These are phyloP conservation scores for Antitype chi DNA, from an alignment of 2,888 invertebrate species.

Conservation along the genomic window DNA sequence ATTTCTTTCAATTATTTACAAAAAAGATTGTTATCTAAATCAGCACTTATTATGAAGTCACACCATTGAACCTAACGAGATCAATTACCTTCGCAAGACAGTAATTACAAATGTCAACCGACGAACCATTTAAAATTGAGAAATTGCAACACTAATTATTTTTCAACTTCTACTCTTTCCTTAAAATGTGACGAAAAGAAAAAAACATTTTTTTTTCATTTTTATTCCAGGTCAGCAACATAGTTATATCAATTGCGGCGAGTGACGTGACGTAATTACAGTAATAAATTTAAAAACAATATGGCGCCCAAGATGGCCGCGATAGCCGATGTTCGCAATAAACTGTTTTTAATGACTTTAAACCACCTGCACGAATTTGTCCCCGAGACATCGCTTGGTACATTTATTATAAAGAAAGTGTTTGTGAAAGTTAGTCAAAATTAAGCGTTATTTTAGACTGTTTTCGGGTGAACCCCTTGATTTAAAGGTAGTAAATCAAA, in stretches of 20 bases:
- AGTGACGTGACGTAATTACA: constrained; percentile 81
- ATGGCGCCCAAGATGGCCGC: constrained; percentile 81
- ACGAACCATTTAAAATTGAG: constrained; percentile 30
- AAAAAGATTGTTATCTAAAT: constrained; percentile 21
- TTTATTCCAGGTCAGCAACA: constrained; percentile 46
- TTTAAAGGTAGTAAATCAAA: constrained; percentile 46
- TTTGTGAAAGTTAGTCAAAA: constrained; percentile 43
- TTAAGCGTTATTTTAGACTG: constrained; percentile 17
- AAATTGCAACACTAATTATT: constrained; percentile 12
- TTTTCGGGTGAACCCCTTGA: constrained; percentile 40
- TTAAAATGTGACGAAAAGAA: constrained; percentile 40
- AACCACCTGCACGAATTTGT: constrained; percentile 82
- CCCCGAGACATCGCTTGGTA: constrained; percentile 63
- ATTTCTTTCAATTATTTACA: constrained; percentile 11
- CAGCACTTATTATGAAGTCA: constrained; percentile 10
- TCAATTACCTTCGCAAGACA: constrained; percentile 16
- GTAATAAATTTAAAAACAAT: constrained; percentile 86
- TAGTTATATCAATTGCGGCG: constrained; percentile 71
- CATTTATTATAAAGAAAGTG: constrained; percentile 55
- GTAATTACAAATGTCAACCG: constrained; percentile 32
- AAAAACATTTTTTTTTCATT: constrained; percentile 9
- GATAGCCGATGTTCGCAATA: constrained; percentile 81
- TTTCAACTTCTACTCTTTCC: constrained; percentile 9
- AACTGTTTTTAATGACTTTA: constrained; percentile 81
- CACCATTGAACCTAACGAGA: constrained; percentile 29